Evolutionary conservation across 2,888 invertebrate species (phyloP).

Genomic region (Nymphalis c-album): DNA sequence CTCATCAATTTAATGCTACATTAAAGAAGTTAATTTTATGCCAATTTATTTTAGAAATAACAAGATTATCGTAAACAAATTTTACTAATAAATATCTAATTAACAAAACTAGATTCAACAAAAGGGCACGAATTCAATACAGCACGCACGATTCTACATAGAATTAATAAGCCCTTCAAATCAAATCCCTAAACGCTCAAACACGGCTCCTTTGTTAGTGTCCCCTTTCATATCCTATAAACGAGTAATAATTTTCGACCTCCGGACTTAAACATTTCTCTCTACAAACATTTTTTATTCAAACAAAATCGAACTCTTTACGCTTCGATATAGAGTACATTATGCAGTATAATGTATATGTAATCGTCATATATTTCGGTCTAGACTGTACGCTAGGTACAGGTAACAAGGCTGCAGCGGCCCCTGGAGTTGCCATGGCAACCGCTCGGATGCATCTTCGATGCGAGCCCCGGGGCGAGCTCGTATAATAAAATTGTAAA

Average conservation of each 20-base stretch:
- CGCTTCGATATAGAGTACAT: neutral
- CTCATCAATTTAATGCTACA: no score
- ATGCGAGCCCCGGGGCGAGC: constrained; percentile 35
- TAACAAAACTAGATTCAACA: constrained; percentile 4
- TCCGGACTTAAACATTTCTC: constrained; percentile 16
- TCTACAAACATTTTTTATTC: neutral
- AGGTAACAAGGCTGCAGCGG: constrained; percentile 23
- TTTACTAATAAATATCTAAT: no score
- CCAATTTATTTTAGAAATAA: no score
- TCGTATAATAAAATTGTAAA: constrained; percentile 39
- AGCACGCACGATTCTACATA: constrained; percentile 17
- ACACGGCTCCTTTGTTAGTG: constrained; percentile 28
- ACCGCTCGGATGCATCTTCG: constrained; percentile 38
- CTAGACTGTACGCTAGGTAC: constrained; percentile 31
- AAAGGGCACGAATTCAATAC: constrained; percentile 22
- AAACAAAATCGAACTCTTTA: constrained; percentile 3
- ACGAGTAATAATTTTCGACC: constrained; percentile 31
- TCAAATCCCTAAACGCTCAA: constrained; percentile 27
- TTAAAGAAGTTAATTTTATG: no score
- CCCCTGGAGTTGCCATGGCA: constrained; percentile 44
- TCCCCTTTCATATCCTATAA: constrained; percentile 31
- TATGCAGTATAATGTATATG: neutral
- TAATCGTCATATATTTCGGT: constrained; percentile 18
- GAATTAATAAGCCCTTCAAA: constrained; percentile 30
- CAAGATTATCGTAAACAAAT: no score